Conservation (phyloP, 2,797 vertebrate species). For the Australoheros facetus region DNA sequence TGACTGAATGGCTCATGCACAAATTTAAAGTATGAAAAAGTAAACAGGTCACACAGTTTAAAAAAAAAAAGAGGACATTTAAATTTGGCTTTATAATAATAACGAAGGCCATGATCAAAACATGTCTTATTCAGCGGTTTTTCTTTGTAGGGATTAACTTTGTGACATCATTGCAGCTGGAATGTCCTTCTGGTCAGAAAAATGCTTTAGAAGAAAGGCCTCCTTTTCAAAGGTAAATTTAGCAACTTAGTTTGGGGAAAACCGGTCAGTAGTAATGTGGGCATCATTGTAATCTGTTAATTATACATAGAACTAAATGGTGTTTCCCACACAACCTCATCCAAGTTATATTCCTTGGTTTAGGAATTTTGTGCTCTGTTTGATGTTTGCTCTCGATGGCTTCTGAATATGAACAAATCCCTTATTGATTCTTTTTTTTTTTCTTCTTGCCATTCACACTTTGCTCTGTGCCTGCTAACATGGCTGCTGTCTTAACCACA, state of each 20-base stretch:
- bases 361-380: not conserved
- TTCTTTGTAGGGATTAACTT: constrained; percentile 48
- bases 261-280: constrained; percentile 42
- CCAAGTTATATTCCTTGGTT: constrained; percentile 7
- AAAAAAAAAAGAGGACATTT: constrained; percentile 18
- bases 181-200: constrained; percentile 55
- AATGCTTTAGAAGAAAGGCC: constrained; percentile 45
- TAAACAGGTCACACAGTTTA: constrained; percentile 33
- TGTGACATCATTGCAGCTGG: constrained; percentile 56
- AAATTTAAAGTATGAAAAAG: constrained; percentile 44
- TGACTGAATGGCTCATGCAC: constrained; percentile 45
- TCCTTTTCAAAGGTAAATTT: constrained; percentile 54
- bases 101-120: constrained; percentile 49
- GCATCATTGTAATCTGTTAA: constrained; percentile 34
- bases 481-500: not conserved
- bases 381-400: not conserved
- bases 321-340: constrained; percentile 31
- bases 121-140: constrained; percentile 39
- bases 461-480: not conserved
- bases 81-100: constrained; percentile 51
- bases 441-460: not conserved
- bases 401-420: not conserved
- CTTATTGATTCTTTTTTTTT: not conserved
- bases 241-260: constrained; percentile 41
- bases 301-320: not conserved